Percentiles rank a stretch among this genome's conserved stretches.
phyloP scores from a whole-genome alignment of 2,888 invertebrate genomes.

The Acholoe squamosa region DNA sequence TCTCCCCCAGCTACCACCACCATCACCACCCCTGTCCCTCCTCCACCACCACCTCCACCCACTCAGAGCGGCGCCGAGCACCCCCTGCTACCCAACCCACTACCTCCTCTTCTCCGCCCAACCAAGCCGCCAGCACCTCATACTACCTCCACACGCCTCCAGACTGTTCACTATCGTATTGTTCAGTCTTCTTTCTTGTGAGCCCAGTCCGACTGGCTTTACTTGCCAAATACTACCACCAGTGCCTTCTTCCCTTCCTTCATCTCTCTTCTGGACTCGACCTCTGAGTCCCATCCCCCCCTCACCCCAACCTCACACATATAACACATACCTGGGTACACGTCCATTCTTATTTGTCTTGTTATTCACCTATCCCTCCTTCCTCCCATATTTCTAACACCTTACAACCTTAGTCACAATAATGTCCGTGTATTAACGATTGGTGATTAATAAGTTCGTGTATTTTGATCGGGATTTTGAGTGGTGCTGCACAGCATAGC shows the following conservation, averaged over 20 bases:
- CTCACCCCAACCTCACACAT: too few species aligned
- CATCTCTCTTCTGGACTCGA: neutral
- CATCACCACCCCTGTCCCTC: neutral
- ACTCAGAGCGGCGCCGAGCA: neutral
- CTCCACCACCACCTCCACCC: slow-evolving; percentile 5
- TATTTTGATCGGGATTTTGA: too few species aligned
- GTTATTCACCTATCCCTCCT: too few species aligned
- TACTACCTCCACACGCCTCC: neutral
- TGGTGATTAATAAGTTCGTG: too few species aligned
- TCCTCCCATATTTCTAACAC: too few species aligned
- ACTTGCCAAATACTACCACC: slow-evolving; percentile 5
- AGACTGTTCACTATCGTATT: slow-evolving; percentile 53
- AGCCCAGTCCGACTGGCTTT: slow-evolving; percentile 48
- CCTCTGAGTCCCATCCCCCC: too few species aligned
- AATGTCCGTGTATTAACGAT: too few species aligned
- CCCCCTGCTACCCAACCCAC: neutral
- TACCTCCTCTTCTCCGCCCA: neutral
- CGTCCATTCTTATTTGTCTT: too few species aligned
- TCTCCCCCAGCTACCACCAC: neutral
- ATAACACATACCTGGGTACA: too few species aligned
- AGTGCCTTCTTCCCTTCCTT: neutral
- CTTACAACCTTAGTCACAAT: too few species aligned
- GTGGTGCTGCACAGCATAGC: too few species aligned
- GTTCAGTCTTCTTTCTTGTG: slow-evolving; percentile 11
- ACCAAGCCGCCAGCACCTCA: neutral